A percentile compares a stretch with the other conserved stretches of the same genome.
phyloP scores from a whole-genome alignment of 2,113 vertebrate species.

The Electrona antarctica region DNA sequence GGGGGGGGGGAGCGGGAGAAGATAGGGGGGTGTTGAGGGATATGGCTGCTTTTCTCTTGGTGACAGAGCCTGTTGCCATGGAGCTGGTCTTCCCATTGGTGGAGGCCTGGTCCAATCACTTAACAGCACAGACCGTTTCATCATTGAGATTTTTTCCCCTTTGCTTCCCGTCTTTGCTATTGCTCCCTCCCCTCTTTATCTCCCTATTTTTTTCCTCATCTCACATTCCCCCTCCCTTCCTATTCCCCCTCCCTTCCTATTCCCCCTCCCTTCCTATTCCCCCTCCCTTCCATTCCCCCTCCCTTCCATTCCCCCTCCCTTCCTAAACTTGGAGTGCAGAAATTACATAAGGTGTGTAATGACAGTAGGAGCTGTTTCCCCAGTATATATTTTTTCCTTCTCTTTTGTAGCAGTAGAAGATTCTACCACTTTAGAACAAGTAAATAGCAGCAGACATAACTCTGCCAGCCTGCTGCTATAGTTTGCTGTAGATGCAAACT shows the following conservation, averaged over 20 bases:
- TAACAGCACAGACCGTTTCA: slow-evolving; percentile 78
- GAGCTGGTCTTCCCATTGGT: slow-evolving; percentile 86
- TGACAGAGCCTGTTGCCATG: slow-evolving; percentile 92
- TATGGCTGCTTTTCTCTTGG: slow-evolving; percentile 84
- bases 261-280: no score
- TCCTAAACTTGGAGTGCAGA: slow-evolving; percentile 50
- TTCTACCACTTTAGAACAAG: slow-evolving; percentile 31
- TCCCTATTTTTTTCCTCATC: slow-evolving; percentile 5
- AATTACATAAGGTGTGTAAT: slow-evolving; percentile 73
- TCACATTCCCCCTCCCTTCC: slow-evolving; percentile 21
- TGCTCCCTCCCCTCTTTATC: slow-evolving; percentile 50
- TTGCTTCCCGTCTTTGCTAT: slow-evolving; percentile 68
- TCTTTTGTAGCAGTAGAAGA: neutral
- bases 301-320: slow-evolving; percentile 32
- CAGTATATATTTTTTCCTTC: no score
- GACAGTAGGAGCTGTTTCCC: slow-evolving; percentile 46
- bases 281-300: no score
- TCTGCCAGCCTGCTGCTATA: neutral
- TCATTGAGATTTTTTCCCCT: slow-evolving; percentile 83
- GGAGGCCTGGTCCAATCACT: slow-evolving; percentile 82
- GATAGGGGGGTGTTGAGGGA: slow-evolving; percentile 77
- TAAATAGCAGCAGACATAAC: slow-evolving; percentile 22
- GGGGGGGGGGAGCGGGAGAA: slow-evolving; percentile 54
- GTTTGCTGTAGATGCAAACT: no score
- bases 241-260: no score